Base-by-base conservation (phyloP, 2,888 invertebrate genomes). In the Amorpha juglandis region DNA sequence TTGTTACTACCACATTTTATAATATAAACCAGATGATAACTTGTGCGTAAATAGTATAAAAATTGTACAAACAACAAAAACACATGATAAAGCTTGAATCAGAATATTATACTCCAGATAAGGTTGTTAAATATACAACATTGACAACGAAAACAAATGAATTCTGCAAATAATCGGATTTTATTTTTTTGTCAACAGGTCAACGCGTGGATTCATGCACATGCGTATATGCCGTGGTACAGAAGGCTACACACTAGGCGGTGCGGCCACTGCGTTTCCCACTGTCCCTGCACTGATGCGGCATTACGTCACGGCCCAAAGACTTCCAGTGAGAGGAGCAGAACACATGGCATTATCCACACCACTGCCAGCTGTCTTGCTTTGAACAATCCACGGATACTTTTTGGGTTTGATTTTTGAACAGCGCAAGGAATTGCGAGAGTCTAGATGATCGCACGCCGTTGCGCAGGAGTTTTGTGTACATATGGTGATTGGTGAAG, bases 341-440 rank as follows among this genome's bases (percentile, higher is more conserved):
- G 98, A 98, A 87, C 98, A 99, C 90, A 98, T 99, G 97, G 97
- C 98, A 85, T 95, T 99, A 71, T 95, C 98, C 73, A 97, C 98
- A 87, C 99, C 99, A 63, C 96, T 99, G 70, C 97, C 97, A 80
- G 97, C 96, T 78, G 97, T 97, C 88, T 94, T 98, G 73, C 94
- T 95, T 72, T 95, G 94, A 94, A 86, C 69, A 66, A 68, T 69
- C 70, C 69, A 70, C 66, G 67, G 67, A 63, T 69, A 72, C 63
- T 62, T 71, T 70, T 71, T 71, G 75, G 67, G 67, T 69, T 63
- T 9, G 48, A 65, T 71, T 51, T 50, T 69, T 21, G 63, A 48
- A 52, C 68, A 55, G 58, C 67, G 65, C 58, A 64, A 42, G 35
- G 38, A 38, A 66, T 66, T 65, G 63, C 66, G 70, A 63, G 62